Evolutionary conservation across 2,113 vertebrate genomes (phyloP).

Genomic region (Microtus oregoni): DNA sequence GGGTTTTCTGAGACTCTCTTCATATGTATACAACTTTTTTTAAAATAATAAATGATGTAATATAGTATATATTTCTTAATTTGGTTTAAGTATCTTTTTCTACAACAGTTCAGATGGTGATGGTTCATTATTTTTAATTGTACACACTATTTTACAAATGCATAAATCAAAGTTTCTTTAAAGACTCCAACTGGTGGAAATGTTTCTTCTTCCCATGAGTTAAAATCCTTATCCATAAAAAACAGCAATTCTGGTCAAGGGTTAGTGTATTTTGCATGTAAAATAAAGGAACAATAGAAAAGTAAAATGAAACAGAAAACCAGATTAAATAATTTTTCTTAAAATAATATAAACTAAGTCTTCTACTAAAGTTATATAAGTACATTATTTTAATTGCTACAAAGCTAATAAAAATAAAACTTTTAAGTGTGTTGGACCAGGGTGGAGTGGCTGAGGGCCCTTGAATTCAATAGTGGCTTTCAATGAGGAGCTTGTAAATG

Average conservation of each 20-base stretch:
- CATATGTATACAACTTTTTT: not conserved
- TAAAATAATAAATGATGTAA: not conserved
- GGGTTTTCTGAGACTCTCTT: not conserved
- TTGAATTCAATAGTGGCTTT: constrained; percentile 68
- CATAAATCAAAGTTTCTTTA: not conserved
- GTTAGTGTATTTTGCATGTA: constrained; percentile 22
- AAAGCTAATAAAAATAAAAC: constrained; percentile 80
- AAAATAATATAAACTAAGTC: constrained; percentile 55
- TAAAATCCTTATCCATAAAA: constrained; percentile 12
- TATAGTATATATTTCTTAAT: not conserved
- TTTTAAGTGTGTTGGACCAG: constrained; percentile 25
- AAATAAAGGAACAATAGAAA: constrained; percentile 44
- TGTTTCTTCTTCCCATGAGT: not conserved
- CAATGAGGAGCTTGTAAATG: constrained; percentile 78
- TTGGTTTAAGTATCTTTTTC: not conserved
- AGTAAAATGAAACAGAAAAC: constrained; percentile 44
- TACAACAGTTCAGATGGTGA: not conserved
- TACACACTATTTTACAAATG: not conserved
- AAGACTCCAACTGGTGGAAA: not conserved
- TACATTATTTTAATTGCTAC: constrained; percentile 75
- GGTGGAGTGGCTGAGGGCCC: constrained; percentile 47
- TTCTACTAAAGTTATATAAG: not conserved
- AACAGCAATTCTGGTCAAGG: not conserved
- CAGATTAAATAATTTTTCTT: constrained; percentile 35
- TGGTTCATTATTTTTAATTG: not conserved